Base-by-base conservation (phyloP, 2,797 vertebrate species). In the Esox lucius region DNA sequence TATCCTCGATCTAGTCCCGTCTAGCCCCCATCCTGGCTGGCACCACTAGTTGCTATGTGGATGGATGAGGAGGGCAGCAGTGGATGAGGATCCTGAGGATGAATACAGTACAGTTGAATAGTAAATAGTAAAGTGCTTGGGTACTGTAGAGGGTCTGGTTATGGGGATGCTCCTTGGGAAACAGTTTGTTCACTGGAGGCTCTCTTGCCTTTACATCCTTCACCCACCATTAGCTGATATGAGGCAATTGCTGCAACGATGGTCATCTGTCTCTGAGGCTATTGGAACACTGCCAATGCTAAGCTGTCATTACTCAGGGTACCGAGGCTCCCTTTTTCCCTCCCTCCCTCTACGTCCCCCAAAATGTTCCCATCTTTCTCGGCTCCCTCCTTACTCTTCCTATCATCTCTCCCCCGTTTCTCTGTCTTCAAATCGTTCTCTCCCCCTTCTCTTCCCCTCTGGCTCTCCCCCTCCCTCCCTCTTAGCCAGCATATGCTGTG, bases 241-340 rank as follows among this genome's bases (percentile, higher is more conserved):
- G 76, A 86, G 84, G 84, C 81, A 88, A 93, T 93, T 93, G 91
- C 90, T 84, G 90, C 87, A 86, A 62, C 71, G 69, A 88, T 84
- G 86, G 87, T 93, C 91, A 82, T 91, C 88, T 91, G 90, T 93
- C 91, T 89, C 87, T 83, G 85, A 80, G 90, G 85, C 83, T 78
- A 87, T 89, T 95, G 94, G 93, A 91, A 74, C 84, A 0, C 71
- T 81, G 92, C 94, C 95, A 91, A 70, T 68, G 78, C 80, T 68
- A 72, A 71, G 83, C 87, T 88, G 90, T 84, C 76, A 84, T 83
- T 85, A 82, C 33, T 70, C 85, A 84, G 72, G 81, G 80, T 79
- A 75, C 4, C 83, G 66, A 62, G 9, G 16, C 78, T 79, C 72
- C 65, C 71, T 48, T 24, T 24, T 16, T 39, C 56, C 17, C 71